A percentile compares a stretch with the other conserved stretches of the same genome.
Evolutionary conservation across 2,888 invertebrate species (phyloP).

Genomic region (Coecobrya sp.): DNA sequence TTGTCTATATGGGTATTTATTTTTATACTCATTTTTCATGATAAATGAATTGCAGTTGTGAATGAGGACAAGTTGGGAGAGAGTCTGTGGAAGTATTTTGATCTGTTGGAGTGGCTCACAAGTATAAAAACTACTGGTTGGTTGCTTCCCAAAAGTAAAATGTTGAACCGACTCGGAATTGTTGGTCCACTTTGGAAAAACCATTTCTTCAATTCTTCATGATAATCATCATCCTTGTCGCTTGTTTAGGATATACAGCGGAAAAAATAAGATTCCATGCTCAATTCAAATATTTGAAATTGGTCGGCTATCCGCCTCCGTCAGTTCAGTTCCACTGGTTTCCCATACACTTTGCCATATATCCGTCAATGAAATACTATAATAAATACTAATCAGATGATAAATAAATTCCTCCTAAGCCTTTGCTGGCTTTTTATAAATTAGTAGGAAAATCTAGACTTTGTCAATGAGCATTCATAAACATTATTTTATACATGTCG

Average conservation of each 20-base stretch:
- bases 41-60: background rate
- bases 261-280: too few relatives aligned
- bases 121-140: background rate
- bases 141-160: constrained; percentile 24
- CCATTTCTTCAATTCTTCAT: background rate
- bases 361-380: too few relatives aligned
- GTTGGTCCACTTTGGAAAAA: background rate
- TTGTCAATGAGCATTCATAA: background rate
- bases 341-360: too few relatives aligned
- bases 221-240: background rate
- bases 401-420: constrained; percentile 21
- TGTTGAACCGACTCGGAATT: background rate
- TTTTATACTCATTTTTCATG: constrained; percentile 12
- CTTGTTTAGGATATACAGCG: too few relatives aligned
- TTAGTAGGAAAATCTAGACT: background rate
- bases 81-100: background rate
- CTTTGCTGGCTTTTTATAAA: background rate
- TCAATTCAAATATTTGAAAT: too few relatives aligned
- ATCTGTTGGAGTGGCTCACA: constrained; percentile 15
- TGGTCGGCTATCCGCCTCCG: too few relatives aligned
- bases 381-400: background rate
- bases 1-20: background rate
- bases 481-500: too few relatives aligned
- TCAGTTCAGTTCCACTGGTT: too few relatives aligned
- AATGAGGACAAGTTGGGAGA: background rate